Evolutionary conservation across 2,797 vertebrate genomes (phyloP), one percentile per base, ranked within the genome.

Genomic region (Gouania willdenowi): DNA sequence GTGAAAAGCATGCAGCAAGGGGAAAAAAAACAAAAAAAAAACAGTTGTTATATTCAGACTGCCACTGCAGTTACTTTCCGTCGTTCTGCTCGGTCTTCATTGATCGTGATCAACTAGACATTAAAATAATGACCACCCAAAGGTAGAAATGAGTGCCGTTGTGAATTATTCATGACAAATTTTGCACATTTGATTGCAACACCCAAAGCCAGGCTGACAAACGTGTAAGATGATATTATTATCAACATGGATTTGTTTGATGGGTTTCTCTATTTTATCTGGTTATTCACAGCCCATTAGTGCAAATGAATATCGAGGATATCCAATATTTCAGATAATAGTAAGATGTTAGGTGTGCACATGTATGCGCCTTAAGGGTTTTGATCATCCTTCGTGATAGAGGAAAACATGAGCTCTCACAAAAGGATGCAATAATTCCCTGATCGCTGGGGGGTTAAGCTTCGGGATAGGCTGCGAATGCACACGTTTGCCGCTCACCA

Each of bases 131-230:
- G 42, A 38, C 49, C 42, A 40, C 41, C 43, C 68, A 50, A 57
- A 40, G 23, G 20, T 43, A 38, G 42, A 25, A 65, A 33, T 61
- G 49, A 35, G 20, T 31, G 22, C 15, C 4, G n/a, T 4, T 0
- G 2, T 76, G 61, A 76, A 79, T 81, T 65, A 81, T 73, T 47
- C 45, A 75, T 48, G 12, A 12, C 0, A 6, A 1, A 30, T 57
- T 71, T 45, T 64, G 52, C 53, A 65, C 43, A 52, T 72, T 62
- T 57, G 35, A 77, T 78, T 73, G 45, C 36, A 54, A 64, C 15
- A 23, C 21, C 32, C 26, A 32, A 22, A 52, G 55, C 55, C 44
- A 6, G 37, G 63, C 52, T 61, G 65, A 64, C 60, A 49, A 43
- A 49, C 28, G 41, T 57, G 57, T 57, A 58, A 28, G 41, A 47